Evolutionary conservation across 2,888 invertebrate species (phyloP).

Genomic region (Eurytoma adleriae): DNA sequence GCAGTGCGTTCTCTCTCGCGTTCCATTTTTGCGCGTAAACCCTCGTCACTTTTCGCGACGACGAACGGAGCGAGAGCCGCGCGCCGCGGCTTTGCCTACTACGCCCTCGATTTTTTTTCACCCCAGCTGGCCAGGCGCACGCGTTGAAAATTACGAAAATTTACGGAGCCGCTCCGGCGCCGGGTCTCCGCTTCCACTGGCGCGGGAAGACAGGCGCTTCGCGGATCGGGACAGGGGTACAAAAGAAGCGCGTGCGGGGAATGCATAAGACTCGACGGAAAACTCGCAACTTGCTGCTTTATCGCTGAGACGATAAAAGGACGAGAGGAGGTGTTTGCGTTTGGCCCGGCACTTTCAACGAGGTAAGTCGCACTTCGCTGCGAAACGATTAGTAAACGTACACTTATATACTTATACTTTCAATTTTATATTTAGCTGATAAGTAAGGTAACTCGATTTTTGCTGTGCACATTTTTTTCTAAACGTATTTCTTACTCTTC

Average conservation of each 20-base stretch:
- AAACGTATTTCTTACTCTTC: too few relatives aligned
- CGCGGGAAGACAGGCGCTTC: slow-evolving; percentile 15
- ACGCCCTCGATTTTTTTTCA: background rate
- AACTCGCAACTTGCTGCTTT: slow-evolving; percentile 53
- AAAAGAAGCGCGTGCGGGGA: slow-evolving; percentile 51
- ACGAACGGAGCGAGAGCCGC: background rate
- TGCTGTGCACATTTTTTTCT: too few relatives aligned
- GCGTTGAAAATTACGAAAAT: slow-evolving; percentile 57
- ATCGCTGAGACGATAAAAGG: slow-evolving; percentile 46
- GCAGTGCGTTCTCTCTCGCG: background rate
- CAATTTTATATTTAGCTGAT: too few relatives aligned
- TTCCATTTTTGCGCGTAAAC: background rate
- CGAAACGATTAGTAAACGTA: background rate
- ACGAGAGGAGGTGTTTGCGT: background rate
- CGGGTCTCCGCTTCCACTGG: slow-evolving; percentile 11
- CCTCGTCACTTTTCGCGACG: background rate
- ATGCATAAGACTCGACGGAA: slow-evolving; percentile 57
- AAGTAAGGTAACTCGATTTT: too few relatives aligned
- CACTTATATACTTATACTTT: too few relatives aligned
- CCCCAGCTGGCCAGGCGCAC: background rate
- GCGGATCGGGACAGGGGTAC: slow-evolving; percentile 19
- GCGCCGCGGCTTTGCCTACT: background rate
- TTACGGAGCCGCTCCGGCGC: slow-evolving; percentile 22
- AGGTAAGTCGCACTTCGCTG: background rate
- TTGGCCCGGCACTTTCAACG: background rate